Base-by-base conservation (phyloP, 2,797 vertebrate species). In the Betta splendens region DNA sequence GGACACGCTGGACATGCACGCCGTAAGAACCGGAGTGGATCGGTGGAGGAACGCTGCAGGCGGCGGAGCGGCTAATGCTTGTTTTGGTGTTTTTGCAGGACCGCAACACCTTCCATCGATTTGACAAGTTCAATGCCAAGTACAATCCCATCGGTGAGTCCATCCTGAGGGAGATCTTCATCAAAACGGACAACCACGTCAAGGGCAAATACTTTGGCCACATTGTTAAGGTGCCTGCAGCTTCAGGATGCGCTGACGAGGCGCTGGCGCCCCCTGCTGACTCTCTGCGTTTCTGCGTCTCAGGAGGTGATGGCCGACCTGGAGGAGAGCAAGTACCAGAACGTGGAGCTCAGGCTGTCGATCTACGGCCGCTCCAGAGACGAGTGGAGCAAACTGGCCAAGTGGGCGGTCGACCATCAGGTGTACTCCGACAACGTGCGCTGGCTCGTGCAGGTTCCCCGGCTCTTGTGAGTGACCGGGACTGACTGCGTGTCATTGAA, bases 241-340 rank as follows among this genome's bases (percentile, higher is more conserved):
- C 10, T 44, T 9, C 2, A 44, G 31, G 11, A 0, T n/a, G 17
- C 44, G 2, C n/a, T 8, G 21, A 8, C 44, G 11, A 23, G 33
- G 5, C 25, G 11, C 23, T 54, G 62, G 45, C 42, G 17, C 81
- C 86, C 72, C 74, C 82, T 86, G 68, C 57, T 88, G 87, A 73
- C 29, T 4, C 4, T 33, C 22, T 61, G 20, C 61, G 33, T 54
- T 12, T 5, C 38, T 79, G 65, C 59, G 52, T 42, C 7, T 18
- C 83, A 98, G 96, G 96, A 98, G 83, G 96, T 98, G 79, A 98
- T 98, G 96, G 87, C 90, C 0, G 96, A 98, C 85, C 89, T 98
- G 77, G 96, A 98, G 88, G 97, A 98, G 89, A 98, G 97, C 83
- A 98, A 98, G 65, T 98, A 97, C 88, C 97, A 98, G 89, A 98